Base-by-base conservation (phyloP, 2,888 invertebrate genomes). In the Charanyca ferruginea region DNA sequence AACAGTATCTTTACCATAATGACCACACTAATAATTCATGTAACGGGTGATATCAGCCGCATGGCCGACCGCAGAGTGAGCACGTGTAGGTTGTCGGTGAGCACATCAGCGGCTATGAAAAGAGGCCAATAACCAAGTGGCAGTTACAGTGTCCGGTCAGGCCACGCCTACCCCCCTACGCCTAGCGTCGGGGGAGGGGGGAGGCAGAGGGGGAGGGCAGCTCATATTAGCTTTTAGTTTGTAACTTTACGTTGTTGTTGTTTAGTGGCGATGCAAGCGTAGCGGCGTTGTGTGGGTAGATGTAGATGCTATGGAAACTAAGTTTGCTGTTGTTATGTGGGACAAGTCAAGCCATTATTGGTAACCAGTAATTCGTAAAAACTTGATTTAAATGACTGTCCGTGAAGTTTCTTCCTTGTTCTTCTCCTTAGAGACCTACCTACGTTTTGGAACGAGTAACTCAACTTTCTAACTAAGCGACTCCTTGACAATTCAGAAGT, bases 71-170 rank as follows among this genome's bases (percentile, higher is more conserved):
- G 42, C 57, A 38, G 53, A 13, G 38, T 16, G 32, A 38, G 38
- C 9, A 9, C 38, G 38, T 13, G 35, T 11, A 7, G n/a, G 11
- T 3, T 11, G 6, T 11, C 38, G 13, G 38, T 38, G 38, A 41
- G 23, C 60, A 52, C 44, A 13, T 35, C 53, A 38, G 16, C 45
- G 48, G 44, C 25, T 54, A 52, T 67, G 61, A 20, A 59, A 66
- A 79, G 75, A 74, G 48, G 86, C 84, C 85, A 85, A 85, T 85
- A 83, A 81, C 77, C 81, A 84, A 83, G 83, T 86, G 80, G 69
- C 80, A 68, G 86, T 77, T 75, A 81, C 85, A 75, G 77, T 84
- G 83, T 78, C 79, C 84, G 63, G 79, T 35, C 57, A 59, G 68
- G 65, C 71, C 80, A 79, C 79, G 80, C 80, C 81, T 74, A 78